Base-by-base conservation (phyloP, 2,888 invertebrate genomes). In the Hirtodrosophila cameraria region DNA sequence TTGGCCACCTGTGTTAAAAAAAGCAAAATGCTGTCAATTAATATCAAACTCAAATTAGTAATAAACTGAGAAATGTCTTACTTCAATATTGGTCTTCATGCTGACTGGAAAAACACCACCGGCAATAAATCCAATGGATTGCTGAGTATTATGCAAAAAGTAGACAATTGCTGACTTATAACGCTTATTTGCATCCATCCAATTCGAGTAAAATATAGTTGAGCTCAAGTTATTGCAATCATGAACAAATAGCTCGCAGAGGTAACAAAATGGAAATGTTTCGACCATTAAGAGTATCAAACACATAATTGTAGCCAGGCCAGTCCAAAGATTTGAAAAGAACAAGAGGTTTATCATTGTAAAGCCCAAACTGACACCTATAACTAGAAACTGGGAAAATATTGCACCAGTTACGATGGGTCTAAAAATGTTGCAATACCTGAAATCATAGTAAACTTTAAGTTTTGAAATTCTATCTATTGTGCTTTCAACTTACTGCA, bases 201-300 rank as follows among this genome's bases (percentile, higher is more conserved):
- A 78, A 27, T 78, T 57, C 2, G 75, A 75, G 4, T 78, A 57
- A 23, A 78, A 78, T 28, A 78, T 42, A 1, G 62, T 45, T 2
- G 13, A 6, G 0, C 64, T 27, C 0, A 78, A 36, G 0, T 7
- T 27, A 1, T 48, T 25, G 33, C 67, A 61, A 2, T 75, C 79
- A 0, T 54, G 41, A 2, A n/a, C 11, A 3, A 78, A 25, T 6
- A 52, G 20, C 11, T 78, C 66, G 18, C 77, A 75, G 11, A 67
- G 16, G n/a, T 42, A 65, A 6, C 75, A 78, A 16, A 78, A 75
- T 0, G 77, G 77, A 46, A 73, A 78, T 5, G 77, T 75, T 30
- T 75, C 35, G 9, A 63, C 27, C 3, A 65, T 41, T 1, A 75
- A 7, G 3, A 53, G 16, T 1, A 31, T 3, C 1, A 70, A 54